A percentile compares a stretch with the other conserved stretches of the same genome.
These are phyloP conservation scores for Lycaon pictus DNA, from an alignment of 2,113 vertebrate species.

Conservation along the genomic window DNA sequence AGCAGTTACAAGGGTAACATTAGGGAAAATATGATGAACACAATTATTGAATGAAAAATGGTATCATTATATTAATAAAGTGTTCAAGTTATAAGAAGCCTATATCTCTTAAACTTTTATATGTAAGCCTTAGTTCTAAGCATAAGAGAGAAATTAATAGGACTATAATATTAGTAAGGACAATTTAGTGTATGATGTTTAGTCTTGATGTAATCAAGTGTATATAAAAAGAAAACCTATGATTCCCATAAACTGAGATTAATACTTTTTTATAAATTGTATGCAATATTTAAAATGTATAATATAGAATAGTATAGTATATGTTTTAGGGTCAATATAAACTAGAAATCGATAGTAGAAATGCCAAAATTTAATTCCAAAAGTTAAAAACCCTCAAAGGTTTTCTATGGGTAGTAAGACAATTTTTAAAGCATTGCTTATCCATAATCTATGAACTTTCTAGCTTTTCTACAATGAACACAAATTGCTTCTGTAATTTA, in stretches of 20 bases:
- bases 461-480: neutral
- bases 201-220: neutral
- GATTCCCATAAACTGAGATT: neutral
- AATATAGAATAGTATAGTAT: neutral
- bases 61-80: neutral
- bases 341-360: neutral
- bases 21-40: neutral
- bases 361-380: neutral
- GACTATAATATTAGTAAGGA: neutral
- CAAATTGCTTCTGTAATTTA: neutral
- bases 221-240: neutral
- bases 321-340: neutral
- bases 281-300: conserved; percentile 1
- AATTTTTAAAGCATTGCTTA: neutral
- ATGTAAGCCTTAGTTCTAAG: neutral
- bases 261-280: neutral
- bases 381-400: neutral
- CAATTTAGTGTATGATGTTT: neutral
- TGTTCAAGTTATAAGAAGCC: neutral
- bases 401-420: neutral
- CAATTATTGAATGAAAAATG: neutral
- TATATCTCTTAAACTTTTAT: neutral
- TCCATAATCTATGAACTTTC: neutral
- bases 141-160: neutral
- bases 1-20: neutral